These are phyloP conservation scores for Grallaria varia DNA, from an alignment of 2,113 vertebrate genomes.

Conservation along the genomic window DNA sequence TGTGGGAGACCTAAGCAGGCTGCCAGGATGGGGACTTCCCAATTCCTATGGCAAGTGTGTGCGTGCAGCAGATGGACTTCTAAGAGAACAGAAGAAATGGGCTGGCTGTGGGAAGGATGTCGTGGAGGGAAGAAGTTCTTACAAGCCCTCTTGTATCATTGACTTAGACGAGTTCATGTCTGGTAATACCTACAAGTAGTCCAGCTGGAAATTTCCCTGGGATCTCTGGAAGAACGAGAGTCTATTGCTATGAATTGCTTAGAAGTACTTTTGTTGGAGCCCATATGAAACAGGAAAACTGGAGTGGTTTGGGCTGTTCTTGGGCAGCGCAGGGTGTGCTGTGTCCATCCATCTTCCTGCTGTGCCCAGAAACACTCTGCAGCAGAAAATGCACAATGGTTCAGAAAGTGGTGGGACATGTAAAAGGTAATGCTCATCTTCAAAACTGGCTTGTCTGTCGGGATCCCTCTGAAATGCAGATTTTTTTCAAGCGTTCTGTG, in stretches of 20 bases:
- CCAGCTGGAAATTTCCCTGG: background rate
- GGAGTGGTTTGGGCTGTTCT: background rate
- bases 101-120: background rate
- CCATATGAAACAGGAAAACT: background rate
- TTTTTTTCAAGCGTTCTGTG: background rate
- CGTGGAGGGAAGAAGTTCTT: background rate
- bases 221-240: background rate
- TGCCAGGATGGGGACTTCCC: background rate
- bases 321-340: fast-evolving
- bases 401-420: background rate
- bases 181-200: background rate
- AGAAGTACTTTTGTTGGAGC: background rate
- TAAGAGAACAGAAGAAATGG: background rate
- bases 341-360: background rate
- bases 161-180: background rate
- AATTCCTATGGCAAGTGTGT: background rate
- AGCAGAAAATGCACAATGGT: background rate
- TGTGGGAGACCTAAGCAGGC: background rate
- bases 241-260: background rate
- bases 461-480: background rate
- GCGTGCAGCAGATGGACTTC: background rate
- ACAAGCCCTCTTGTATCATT: background rate
- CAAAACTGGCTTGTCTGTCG: background rate
- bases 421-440: background rate
- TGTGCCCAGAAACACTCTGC: background rate